Conservation (phyloP, 2,113 vertebrate species). For the Dasyurus viverrinus region DNA sequence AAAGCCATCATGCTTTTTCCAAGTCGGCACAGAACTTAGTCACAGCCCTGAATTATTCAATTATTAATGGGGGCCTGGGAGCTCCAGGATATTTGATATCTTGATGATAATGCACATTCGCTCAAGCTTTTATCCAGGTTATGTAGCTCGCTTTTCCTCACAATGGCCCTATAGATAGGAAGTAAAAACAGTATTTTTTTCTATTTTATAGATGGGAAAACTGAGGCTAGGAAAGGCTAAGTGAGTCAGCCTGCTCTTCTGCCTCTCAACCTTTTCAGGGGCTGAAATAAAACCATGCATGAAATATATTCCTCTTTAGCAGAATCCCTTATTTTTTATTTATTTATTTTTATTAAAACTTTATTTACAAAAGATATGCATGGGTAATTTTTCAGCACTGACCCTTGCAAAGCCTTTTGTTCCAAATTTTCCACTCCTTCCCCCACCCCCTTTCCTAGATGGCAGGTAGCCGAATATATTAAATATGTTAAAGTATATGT, state of each 20-base stretch:
- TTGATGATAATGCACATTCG: neutral
- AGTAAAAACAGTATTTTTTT: neutral
- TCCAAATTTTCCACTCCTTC: no score
- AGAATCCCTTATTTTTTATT: no score
- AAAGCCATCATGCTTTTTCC: neutral
- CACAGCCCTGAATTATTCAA: neutral
- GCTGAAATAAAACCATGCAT: neutral
- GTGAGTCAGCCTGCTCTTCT: neutral
- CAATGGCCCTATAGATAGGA: neutral
- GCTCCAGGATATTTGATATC: neutral
- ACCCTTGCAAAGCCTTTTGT: no score
- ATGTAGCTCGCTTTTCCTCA: neutral
- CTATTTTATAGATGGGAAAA: constrained; percentile 29
- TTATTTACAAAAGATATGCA: no score
- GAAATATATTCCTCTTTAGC: neutral
- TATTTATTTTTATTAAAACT: no score
- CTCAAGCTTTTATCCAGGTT: neutral
- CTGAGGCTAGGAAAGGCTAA: neutral
- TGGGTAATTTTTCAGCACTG: no score
- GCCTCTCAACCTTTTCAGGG: neutral
- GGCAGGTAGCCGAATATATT: no score
- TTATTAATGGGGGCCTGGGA: neutral
- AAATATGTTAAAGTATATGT: no score
- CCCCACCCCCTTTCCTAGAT: no score
- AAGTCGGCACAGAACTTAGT: neutral